A percentile compares a stretch with the other conserved stretches of the same genome.
These are phyloP conservation scores for Lepidothrix coronata DNA, from an alignment of 2,113 vertebrate genomes.

Conservation along the genomic window DNA sequence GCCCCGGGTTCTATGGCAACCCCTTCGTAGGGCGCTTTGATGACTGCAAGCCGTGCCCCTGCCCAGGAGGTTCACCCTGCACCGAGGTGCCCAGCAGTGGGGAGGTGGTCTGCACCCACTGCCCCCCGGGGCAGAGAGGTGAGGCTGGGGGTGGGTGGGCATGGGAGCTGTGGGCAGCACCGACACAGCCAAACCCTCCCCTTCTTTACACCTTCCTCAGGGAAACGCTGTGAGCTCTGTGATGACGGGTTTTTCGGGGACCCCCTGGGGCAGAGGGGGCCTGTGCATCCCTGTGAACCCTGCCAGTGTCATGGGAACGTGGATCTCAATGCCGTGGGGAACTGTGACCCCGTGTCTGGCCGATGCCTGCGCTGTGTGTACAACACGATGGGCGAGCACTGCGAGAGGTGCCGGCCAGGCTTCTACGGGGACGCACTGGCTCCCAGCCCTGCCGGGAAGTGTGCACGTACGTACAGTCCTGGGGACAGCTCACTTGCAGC, in stretches of 20 bases:
- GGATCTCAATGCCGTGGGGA: slow-evolving; percentile 86
- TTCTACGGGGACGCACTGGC: slow-evolving; percentile 83
- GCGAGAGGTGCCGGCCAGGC: slow-evolving; percentile 79
- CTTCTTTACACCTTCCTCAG: slow-evolving; percentile 39
- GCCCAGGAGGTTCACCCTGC: slow-evolving; percentile 81
- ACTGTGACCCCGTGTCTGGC: slow-evolving; percentile 83
- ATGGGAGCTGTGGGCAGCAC: rapidly evolving
- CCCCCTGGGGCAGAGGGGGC: slow-evolving; percentile 80
- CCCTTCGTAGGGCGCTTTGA: slow-evolving; percentile 74
- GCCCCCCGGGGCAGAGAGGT: slow-evolving; percentile 88
- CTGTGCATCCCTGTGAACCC: slow-evolving; percentile 68
- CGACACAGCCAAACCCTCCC: rapidly evolving
- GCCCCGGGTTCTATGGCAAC: slow-evolving; percentile 86
- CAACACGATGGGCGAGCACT: slow-evolving; percentile 81
- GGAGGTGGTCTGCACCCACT: slow-evolving; percentile 90
- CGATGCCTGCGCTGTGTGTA: slow-evolving; percentile 86
- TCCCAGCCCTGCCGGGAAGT: slow-evolving; percentile 61
- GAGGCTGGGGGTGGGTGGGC: not conserved
- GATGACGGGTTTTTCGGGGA: slow-evolving; percentile 91
- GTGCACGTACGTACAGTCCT: slow-evolving; percentile 73
- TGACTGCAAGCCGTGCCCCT: slow-evolving; percentile 88
- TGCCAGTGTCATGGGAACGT: slow-evolving; percentile 86
- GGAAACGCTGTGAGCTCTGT: slow-evolving; percentile 86
- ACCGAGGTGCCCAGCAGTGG: slow-evolving; percentile 65
- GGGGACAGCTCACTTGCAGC: not conserved